A percentile compares a stretch with the other conserved stretches of the same genome.
Conservation (phyloP, 2,797 vertebrate genomes). For the Saxicola maurus region DNA sequence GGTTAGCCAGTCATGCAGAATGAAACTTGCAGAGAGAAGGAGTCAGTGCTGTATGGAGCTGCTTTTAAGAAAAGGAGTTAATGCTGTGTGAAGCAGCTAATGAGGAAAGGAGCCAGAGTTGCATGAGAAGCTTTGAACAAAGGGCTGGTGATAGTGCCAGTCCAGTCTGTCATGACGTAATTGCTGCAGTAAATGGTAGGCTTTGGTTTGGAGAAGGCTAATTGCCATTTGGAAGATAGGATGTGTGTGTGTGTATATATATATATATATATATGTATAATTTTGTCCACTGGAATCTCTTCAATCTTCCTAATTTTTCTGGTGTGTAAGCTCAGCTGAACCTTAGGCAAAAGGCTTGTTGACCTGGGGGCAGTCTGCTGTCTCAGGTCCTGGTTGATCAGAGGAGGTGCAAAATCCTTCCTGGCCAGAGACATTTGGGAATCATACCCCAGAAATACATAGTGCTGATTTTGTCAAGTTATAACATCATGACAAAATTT, state of each 20-base stretch:
- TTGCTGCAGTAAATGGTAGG: not conserved
- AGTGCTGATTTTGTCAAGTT: not conserved
- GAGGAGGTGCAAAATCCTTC: not conserved
- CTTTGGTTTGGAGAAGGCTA: not conserved
- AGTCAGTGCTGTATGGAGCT: too few relatives aligned
- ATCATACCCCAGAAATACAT: not conserved
- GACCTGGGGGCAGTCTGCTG: not conserved
- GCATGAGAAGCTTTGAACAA: too few relatives aligned
- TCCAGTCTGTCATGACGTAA: too few relatives aligned
- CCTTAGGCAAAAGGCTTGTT: not conserved
- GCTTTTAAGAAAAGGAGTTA: too few relatives aligned
- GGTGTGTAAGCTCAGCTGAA: not conserved
- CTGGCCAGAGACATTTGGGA: not conserved
- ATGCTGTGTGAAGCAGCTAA: too few relatives aligned
- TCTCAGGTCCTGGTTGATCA: not conserved
- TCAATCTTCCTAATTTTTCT: not conserved
- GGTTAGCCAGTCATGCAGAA: too few relatives aligned
- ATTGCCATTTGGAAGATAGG: not conserved
- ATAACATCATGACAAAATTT: fast-evolving
- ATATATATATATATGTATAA: not conserved
- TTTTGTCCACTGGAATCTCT: not conserved
- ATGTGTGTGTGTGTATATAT: too few relatives aligned
- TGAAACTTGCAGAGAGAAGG: too few relatives aligned
- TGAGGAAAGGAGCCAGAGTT: too few relatives aligned
- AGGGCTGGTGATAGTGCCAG: too few relatives aligned